Conservation (phyloP, 2,113 vertebrate genomes). For the Phalacrocorax aristotelis region DNA sequence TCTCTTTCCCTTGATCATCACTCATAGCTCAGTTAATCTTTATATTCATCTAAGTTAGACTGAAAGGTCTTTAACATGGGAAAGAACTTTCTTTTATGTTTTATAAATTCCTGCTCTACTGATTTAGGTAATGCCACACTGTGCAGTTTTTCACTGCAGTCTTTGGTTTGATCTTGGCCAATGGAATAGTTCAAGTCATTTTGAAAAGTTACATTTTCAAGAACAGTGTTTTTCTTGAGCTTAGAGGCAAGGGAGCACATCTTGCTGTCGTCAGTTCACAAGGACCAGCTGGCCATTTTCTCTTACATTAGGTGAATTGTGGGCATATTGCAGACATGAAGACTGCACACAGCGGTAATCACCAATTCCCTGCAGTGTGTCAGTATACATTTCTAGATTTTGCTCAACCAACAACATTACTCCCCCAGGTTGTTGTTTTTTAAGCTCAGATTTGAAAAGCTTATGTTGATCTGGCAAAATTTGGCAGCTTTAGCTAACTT, state of each 20-base stretch:
- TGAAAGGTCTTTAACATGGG: not conserved
- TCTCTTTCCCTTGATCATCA: not conserved
- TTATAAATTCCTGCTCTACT: not conserved
- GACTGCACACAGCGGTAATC: not conserved
- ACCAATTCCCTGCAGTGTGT: not conserved
- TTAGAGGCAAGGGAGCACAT: not conserved
- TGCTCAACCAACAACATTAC: not conserved
- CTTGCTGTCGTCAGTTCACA: not conserved
- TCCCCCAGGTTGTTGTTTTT: not conserved
- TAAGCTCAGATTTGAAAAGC: not conserved
- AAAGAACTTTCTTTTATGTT: not conserved
- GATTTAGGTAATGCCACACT: not conserved
- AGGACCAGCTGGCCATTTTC: not conserved
- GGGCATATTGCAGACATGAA: not conserved
- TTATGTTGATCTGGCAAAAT: not conserved
- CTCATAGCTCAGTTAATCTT: not conserved
- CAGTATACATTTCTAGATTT: not conserved
- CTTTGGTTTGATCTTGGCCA: not conserved
- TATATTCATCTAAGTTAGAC: not conserved
- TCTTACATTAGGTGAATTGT: not conserved
- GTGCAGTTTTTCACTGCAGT: not conserved
- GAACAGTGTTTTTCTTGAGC: not conserved
- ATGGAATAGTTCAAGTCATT: not conserved
- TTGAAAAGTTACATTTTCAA: not conserved
- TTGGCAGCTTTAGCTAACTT: not conserved